Percentiles rank a stretch among this genome's conserved stretches.
These are phyloP conservation scores for Melanitta fusca DNA, from an alignment of 2,797 vertebrate species.

Conservation along the genomic window DNA sequence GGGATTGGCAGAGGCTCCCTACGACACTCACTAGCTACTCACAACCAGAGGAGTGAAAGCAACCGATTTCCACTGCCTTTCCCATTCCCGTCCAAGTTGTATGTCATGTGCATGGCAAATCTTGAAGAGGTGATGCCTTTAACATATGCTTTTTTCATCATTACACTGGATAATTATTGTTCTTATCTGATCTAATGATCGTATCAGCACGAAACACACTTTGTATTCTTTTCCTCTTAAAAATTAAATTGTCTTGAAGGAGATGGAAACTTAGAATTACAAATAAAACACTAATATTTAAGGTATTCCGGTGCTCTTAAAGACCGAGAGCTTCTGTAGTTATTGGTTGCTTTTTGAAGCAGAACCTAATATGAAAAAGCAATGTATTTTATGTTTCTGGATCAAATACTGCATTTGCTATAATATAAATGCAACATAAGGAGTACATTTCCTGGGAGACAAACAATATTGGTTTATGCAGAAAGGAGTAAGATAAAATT, in stretches of 20 bases:
- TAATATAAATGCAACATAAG: not conserved
- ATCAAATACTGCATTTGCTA: not conserved
- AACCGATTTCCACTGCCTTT: conserved; percentile 97
- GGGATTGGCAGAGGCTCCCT: conserved; percentile 97
- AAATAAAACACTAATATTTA: not conserved
- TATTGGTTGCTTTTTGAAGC: not conserved
- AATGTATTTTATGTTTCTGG: not conserved
- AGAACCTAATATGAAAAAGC: not conserved
- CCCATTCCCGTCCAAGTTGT: conserved; percentile 94
- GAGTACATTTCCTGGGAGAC: not conserved
- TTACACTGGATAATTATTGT: not conserved
- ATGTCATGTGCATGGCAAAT: conserved; percentile 95
- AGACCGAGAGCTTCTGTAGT: not conserved
- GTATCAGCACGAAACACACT: not conserved
- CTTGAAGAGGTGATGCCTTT: conserved; percentile 89
- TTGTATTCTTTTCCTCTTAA: not conserved
- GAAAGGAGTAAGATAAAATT: not conserved
- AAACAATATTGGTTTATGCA: not conserved
- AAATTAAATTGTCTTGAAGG: not conserved
- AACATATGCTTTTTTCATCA: not conserved
- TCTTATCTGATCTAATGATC: not conserved
- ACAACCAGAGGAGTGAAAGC: conserved; percentile 89
- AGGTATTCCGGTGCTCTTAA: not conserved
- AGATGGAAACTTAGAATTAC: not conserved
- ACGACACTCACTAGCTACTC: conserved; percentile 89